Percentiles rank a stretch among this genome's conserved stretches.
Conservation (phyloP, 2,797 vertebrate genomes). For the Acipenser oxyrinchus region DNA sequence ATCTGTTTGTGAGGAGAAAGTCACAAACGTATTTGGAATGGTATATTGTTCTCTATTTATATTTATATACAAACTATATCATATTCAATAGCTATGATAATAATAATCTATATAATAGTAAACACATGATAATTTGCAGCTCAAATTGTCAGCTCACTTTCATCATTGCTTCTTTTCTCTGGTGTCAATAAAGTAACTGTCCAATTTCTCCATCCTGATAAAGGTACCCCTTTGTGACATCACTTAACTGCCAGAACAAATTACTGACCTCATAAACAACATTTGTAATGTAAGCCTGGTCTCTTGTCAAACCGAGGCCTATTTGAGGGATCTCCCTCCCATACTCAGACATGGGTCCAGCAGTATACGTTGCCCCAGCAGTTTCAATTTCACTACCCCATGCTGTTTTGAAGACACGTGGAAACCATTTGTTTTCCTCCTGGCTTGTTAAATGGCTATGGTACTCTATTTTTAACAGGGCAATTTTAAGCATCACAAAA, state of each 20-base stretch:
- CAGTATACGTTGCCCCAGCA: neutral
- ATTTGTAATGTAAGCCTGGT: neutral
- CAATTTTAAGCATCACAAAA: neutral
- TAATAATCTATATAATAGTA: no score
- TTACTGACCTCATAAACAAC: neutral
- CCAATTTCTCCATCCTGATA: no score
- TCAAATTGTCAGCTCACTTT: no score
- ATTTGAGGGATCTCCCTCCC: neutral
- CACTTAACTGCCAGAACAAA: neutral
- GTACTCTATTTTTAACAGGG: constrained; percentile 14
- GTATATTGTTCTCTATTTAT: no score
- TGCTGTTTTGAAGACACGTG: constrained; percentile 12
- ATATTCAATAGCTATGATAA: no score
- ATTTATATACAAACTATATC: no score
- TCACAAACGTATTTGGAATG: no score
- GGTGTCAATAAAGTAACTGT: no score
- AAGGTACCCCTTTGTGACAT: neutral
- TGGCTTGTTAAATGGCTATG: neutral
- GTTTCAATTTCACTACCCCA: constrained; percentile 9
- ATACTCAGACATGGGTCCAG: neutral
- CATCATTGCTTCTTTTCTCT: no score
- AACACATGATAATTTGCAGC: no score
- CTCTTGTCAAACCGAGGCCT: neutral
- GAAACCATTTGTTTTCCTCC: constrained; percentile 11
- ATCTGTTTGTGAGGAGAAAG: no score